Evolutionary conservation across 2,888 invertebrate species (phyloP), one percentile per base, ranked within the genome.

Genomic region (Lochmaea capreae): DNA sequence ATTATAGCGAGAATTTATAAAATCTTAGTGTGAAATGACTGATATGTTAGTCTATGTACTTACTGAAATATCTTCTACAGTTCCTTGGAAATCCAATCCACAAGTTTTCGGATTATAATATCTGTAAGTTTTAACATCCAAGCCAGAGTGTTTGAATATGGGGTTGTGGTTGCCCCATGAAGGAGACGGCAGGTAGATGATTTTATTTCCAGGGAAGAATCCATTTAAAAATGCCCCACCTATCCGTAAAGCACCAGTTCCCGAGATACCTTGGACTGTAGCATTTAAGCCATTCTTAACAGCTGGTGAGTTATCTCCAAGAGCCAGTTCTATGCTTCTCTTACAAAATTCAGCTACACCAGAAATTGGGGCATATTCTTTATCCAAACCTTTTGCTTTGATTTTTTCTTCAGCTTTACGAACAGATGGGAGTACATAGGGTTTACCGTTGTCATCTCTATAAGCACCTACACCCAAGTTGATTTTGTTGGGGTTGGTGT

Each of bases 121-220:
- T 77, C 94, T 92, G 89, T 99, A 99, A 71, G 92, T 90, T 86
- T 98, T 96, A 65, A 97, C 93, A 14, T 93, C 90, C 71, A 99
- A 86, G 3, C 95, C 95, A 67, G 96, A 89, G 84, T 94, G 94
- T 89, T 95, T 97, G 88, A 98, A 97, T 84, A 99, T 92, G 69
- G 98, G 97, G 0, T 92, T 93, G 86, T 99, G 99, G 88, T 99
- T 99, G 68, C 99, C 99, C 99, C 99, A 99, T 0, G 99, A 94
- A 5, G 99, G 99, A 1, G 91, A 89, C 6, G 99, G 98, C 79
- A 99, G 83, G 89, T 96, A 98, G 65, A 96, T 88, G 76, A 93
- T 93, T 88, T 97, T 97, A 80, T 89, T 90, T 49, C 94, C 93
- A 9, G 91, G 91, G 87, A 94, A 95, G 88, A 94, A 96, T 79